Base-by-base conservation (phyloP, 2,888 invertebrate genomes). In the Cantharis rufa region DNA sequence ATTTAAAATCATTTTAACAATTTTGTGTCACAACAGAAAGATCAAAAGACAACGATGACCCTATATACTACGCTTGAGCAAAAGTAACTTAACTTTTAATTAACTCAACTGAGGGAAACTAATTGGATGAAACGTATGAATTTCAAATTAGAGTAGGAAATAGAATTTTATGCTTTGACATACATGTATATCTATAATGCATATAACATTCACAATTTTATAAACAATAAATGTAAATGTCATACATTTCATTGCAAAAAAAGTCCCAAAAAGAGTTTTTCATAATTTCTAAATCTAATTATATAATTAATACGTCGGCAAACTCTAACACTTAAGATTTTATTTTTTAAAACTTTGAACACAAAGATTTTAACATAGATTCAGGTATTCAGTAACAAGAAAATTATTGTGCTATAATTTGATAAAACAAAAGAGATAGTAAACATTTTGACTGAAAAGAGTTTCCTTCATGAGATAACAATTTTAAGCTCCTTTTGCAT, bases 41-140 rank as follows among this genome's bases (percentile, higher is more conserved):
- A 66, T 66, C 64, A 66, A 66, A 66, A 24, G 64, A 66, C 64
- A 66, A 66, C n/a, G 64, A 66, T 66, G 64, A 66, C 64, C 64
- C 64, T 66, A 21, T 66, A 21, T 66, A 24, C 64, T 13, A 66
- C 64, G 18, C 64, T 21, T 66, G 64, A 10, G 24, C 64, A 21
- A 66, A 21, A 66, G 64, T 66, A 66, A 66, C 64, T 66, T 66
- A 66, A 66, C 64, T 66, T 66, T 48, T 21, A 66, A 66, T 66
- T 66, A 66, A 21, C 64, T 66, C 64, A 66, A 66, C 64, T 24
- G 21, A 66, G 64, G n/a, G 64, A 66, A 66, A 66, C 64, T 66
- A 66, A 66, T 66, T 66, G 64, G 15, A 66, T 66, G 64, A 66
- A 66, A 21, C 64, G 64, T 66, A 66, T 66, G 64, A 66, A 66